Evolutionary conservation across 2,888 invertebrate genomes (phyloP), one percentile per base, ranked within the genome.

Genomic region (Drosophila flavopinicola): DNA sequence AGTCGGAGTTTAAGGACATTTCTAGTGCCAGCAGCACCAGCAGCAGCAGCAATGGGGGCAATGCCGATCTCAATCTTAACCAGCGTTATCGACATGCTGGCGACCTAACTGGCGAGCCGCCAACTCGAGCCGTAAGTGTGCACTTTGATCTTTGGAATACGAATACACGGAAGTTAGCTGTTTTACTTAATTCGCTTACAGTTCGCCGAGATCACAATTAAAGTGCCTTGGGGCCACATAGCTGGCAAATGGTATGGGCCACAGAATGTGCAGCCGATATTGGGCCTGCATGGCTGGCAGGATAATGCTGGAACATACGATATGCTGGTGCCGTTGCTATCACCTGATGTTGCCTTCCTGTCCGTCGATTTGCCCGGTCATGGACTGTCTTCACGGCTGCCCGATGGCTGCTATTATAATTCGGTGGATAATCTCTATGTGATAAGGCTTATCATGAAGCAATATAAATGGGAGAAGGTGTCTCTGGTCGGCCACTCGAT

Each of bases 231-330:
- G 93, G 95, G 95, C 0, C 93, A 94, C 77, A 79, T 95, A 32
- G 92, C 94, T 3, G 95, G 93, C 1, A 95, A 94, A 89, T 92
- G 94, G 91, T 96, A 94, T 94, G 95, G 95, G 6, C 92, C 92
- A 10, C 92, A 92, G 66, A 91, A 93, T 75, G 83, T 89, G 0
- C 88, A 94, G 60, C 95, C 95, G 0, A 92, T 96, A 45, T 85
- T 96, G 37, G 94, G 94, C 0, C 80, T 96, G 0, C 96, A 96
- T 88, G 96, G 96, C 0, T 95, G 95, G 95, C 94, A 94, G 90
- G 96, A 96, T 88, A 96, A 96, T 88, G 94, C 95, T 2, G 94
- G 94, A n/a, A 93, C 94, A 0, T 96, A 94, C 92, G 95, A 96
- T 90, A 92, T 93, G 0, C 83, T 96, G 30, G 93, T 93, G 11